Conservation (phyloP, 2,888 invertebrate genomes). For the Orthosia cruda region DNA sequence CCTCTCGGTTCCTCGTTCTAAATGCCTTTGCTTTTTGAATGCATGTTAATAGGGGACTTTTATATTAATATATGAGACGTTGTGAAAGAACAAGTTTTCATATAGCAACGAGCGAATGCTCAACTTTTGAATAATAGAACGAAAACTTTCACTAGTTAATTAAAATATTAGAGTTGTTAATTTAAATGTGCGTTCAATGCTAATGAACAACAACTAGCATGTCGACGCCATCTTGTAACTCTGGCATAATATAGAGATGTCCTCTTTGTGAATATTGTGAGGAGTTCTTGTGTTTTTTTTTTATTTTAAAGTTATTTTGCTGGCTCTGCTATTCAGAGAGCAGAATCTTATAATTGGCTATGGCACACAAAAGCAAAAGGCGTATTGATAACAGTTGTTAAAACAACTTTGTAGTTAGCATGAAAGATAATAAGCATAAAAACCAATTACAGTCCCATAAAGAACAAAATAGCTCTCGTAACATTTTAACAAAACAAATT, state of each 20-base stretch:
- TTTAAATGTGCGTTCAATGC: slow-evolving; percentile 46
- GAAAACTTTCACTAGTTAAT: slow-evolving; percentile 46
- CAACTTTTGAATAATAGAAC: slow-evolving; percentile 49
- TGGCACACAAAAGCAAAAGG: neutral
- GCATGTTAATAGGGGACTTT: slow-evolving; percentile 63
- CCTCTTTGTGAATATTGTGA: slow-evolving; percentile 10
- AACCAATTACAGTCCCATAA: slow-evolving; percentile 28
- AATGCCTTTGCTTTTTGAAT: slow-evolving; percentile 55
- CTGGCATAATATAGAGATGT: slow-evolving; percentile 1
- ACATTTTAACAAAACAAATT: slow-evolving; percentile 49
- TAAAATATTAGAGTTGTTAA: slow-evolving; percentile 50
- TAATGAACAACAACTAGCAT: slow-evolving; percentile 43
- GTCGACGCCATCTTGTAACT: slow-evolving; percentile 42
- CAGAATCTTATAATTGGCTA: too few relatives aligned
- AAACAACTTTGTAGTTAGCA: neutral
- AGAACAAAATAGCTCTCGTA: slow-evolving; percentile 33
- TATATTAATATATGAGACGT: slow-evolving; percentile 53
- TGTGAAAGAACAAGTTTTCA: slow-evolving; percentile 44
- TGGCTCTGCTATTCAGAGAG: neutral
- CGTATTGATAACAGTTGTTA: neutral
- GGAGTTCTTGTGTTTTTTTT: slow-evolving; percentile 13
- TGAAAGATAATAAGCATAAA: neutral
- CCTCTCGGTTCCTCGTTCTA: slow-evolving; percentile 22
- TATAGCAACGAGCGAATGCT: slow-evolving; percentile 39
- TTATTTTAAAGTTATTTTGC: neutral